phyloP scores from a whole-genome alignment of 2,113 vertebrate genomes.

The Rhinoptilus africanus region DNA sequence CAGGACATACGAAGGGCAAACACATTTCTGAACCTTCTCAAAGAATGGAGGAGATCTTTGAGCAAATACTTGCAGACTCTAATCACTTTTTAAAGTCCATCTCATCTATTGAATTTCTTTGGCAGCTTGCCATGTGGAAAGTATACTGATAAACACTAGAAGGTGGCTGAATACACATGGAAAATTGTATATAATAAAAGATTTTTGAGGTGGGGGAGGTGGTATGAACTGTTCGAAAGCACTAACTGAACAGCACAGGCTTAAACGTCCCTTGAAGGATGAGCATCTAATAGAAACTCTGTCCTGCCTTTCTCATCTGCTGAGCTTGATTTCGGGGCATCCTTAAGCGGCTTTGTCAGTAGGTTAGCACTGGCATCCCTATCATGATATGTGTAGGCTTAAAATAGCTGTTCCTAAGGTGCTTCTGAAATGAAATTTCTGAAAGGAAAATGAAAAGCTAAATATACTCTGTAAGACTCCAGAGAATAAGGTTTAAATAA shows the following conservation, averaged over 20 bases:
- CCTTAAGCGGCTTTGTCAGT: not conserved
- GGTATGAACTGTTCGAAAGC: not conserved
- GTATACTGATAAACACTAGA: not conserved
- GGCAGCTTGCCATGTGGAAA: not conserved
- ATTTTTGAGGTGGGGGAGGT: not conserved
- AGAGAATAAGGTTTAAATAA: constrained; percentile 29
- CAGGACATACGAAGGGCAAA: constrained; percentile 15
- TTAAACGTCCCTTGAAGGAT: not conserved
- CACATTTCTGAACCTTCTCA: not conserved
- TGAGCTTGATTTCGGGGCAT: not conserved
- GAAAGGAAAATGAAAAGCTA: constrained; percentile 28
- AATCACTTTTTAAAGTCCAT: not conserved
- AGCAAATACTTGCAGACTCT: not conserved
- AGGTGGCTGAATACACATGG: not conserved
- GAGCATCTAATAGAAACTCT: not conserved
- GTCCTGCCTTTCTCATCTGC: not conserved
- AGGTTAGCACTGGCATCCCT: not conserved
- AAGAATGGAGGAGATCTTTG: not conserved
- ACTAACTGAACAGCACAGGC: not conserved
- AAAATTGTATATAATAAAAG: not conserved
- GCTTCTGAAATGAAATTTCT: constrained; percentile 20
- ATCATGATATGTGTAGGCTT: not conserved
- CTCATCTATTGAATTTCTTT: not conserved
- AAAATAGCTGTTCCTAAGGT: constrained; percentile 38
- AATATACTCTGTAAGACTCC: not conserved